Conservation (phyloP, 2,113 vertebrate species). For the Monopterus albus region DNA sequence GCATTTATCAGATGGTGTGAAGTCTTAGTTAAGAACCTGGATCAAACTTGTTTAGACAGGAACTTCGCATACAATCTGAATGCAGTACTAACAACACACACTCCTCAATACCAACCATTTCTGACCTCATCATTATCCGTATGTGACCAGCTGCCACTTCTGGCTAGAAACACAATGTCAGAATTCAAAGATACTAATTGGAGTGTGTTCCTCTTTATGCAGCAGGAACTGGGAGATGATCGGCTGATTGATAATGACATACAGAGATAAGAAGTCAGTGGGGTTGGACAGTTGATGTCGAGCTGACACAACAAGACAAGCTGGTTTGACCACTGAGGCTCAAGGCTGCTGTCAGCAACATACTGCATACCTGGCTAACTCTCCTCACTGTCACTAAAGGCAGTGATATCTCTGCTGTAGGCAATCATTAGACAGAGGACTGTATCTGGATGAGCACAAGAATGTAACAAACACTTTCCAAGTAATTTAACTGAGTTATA, state of each 20-base stretch:
- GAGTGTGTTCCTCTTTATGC: constrained; percentile 2
- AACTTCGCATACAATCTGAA: too few relatives aligned
- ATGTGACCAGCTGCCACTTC: constrained; percentile 18
- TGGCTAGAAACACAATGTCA: neutral
- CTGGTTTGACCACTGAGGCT: constrained; percentile 17
- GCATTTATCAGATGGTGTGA: too few relatives aligned
- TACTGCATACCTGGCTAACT: neutral
- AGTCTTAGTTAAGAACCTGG: too few relatives aligned
- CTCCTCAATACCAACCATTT: too few relatives aligned
- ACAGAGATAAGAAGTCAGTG: neutral
- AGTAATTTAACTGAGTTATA: neutral
- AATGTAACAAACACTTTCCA: neutral
- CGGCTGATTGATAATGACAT: constrained; percentile 2
- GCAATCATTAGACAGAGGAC: constrained; percentile 46
- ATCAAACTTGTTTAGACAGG: neutral
- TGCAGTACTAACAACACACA: neutral
- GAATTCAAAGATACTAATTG: too few relatives aligned
- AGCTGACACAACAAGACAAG: constrained; percentile 27
- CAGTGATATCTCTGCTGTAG: neutral
- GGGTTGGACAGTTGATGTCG: neutral
- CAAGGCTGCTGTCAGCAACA: constrained; percentile 13
- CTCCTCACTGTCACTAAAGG: too few relatives aligned
- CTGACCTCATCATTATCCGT: constrained; percentile 11
- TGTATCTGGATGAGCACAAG: neutral
- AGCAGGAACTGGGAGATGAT: neutral